Conservation (phyloP, 2,113 vertebrate species). For the Chelonoidis abingdonii region DNA sequence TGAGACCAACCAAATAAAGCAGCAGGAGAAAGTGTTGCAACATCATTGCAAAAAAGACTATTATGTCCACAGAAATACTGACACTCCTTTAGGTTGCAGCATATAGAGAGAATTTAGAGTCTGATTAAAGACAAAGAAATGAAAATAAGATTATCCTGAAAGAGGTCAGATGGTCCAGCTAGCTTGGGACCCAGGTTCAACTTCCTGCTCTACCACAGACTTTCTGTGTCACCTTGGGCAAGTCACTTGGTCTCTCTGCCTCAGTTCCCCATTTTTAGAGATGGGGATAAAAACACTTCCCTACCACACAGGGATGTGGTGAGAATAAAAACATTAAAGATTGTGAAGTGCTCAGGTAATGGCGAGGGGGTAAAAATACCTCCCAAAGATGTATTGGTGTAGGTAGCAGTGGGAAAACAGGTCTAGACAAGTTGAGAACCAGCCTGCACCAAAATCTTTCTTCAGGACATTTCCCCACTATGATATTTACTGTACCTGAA, state of each 20-base stretch:
- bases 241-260: neutral
- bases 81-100: neutral
- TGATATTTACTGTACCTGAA: neutral
- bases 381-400: neutral
- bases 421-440: neutral
- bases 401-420: neutral
- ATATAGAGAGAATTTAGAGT: neutral
- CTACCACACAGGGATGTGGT: neutral
- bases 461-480: neutral
- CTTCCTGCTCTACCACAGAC: neutral
- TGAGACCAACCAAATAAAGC: neutral
- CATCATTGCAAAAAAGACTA: neutral
- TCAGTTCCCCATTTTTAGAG: neutral
- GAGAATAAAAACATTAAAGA: neutral
- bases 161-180: neutral
- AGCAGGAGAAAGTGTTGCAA: neutral
- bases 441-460: neutral
- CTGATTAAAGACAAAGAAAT: neutral
- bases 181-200: neutral
- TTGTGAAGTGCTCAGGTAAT: neutral
- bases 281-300: neutral
- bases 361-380: neutral
- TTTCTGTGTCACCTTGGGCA: accelerated
- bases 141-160: neutral
- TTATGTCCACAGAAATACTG: neutral